These are phyloP conservation scores for Pristionchus fissidentatus DNA, from an alignment of 2,888 invertebrate species.

Conservation along the genomic window DNA sequence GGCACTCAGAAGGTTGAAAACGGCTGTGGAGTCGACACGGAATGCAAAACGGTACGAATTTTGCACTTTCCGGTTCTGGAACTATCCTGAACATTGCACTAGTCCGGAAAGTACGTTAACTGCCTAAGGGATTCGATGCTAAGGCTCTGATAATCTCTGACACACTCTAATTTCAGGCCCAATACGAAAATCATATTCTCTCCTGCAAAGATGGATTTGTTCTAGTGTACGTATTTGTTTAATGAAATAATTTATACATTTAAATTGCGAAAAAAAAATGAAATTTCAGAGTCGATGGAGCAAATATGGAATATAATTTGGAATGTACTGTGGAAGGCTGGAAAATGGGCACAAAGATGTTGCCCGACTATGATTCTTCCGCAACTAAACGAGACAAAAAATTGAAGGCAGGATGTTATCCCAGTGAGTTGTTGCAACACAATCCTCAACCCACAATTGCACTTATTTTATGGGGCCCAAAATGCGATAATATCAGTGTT, in stretches of 20 bases:
- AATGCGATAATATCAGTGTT: too few species aligned
- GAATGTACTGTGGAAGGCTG: not conserved
- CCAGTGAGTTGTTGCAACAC: too few species aligned
- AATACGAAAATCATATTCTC: not conserved
- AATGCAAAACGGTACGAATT: not conserved
- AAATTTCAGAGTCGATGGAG: not conserved
- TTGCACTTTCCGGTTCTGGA: too few species aligned
- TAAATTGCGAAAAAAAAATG: not conserved
- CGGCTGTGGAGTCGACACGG: not conserved
- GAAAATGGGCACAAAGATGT: not conserved
- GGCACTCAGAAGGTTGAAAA: not conserved
- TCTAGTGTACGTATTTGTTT: not conserved
- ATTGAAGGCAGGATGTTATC: too few species aligned
- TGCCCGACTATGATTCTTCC: not conserved
- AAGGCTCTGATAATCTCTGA: too few species aligned
- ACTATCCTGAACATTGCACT: too few species aligned
- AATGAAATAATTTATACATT: not conserved
- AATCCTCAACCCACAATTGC: too few species aligned
- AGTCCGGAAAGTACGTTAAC: too few species aligned
- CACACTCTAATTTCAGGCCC: not conserved
- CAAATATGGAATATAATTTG: not conserved
- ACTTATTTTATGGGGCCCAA: too few species aligned
- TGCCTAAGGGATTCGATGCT: too few species aligned
- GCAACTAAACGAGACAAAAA: not conserved
- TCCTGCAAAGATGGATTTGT: not conserved